Evolutionary conservation across 2,113 vertebrate genomes (phyloP).

Genomic region (Puma concolor): DNA sequence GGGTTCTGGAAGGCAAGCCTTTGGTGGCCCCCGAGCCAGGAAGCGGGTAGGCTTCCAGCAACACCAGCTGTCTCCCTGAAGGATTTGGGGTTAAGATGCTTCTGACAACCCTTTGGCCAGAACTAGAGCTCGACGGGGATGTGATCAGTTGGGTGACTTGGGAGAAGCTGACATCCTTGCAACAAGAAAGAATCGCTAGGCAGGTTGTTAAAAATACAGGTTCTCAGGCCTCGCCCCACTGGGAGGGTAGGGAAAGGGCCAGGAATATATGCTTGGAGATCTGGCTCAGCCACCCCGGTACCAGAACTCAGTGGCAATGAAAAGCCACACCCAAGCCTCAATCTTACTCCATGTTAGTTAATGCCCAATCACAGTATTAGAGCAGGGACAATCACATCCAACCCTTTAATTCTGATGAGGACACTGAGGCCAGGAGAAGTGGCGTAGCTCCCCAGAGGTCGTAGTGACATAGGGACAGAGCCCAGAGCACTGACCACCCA

Average conservation of each 20-base stretch:
- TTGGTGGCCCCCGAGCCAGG: neutral
- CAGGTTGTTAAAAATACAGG: neutral
- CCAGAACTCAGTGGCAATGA: neutral
- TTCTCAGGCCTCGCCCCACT: neutral
- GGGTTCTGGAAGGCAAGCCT: neutral
- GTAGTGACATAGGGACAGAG: neutral
- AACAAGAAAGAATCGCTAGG: neutral
- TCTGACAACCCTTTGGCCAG: neutral
- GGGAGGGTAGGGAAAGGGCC: neutral
- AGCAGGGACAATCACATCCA: neutral
- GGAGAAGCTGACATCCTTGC: neutral
- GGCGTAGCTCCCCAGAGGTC: neutral
- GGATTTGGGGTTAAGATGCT: neutral
- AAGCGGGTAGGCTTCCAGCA: fast-evolving
- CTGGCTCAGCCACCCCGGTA: neutral
- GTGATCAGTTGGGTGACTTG: neutral
- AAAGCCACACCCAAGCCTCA: neutral
- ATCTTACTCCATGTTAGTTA: neutral
- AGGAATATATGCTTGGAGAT: neutral
- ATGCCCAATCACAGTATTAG: neutral
- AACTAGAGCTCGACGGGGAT: neutral
- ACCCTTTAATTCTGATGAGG: neutral
- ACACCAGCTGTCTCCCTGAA: neutral
- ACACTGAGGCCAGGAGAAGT: neutral
- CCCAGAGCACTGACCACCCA: neutral